phyloP scores from a whole-genome alignment of 2,113 vertebrate genomes.

The Hydrolagus affinis region DNA sequence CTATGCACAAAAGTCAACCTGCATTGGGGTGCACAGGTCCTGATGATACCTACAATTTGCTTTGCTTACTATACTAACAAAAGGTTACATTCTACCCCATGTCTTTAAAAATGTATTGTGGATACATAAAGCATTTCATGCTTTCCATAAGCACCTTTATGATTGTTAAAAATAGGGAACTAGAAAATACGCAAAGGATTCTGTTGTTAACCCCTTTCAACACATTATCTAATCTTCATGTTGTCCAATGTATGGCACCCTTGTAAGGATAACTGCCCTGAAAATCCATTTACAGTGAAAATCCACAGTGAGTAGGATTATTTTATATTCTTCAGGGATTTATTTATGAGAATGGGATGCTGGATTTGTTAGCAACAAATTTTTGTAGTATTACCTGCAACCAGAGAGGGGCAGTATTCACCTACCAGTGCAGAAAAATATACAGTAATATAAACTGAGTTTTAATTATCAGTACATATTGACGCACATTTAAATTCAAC shows the following conservation, averaged over 20 bases:
- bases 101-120: background rate
- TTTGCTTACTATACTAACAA: background rate
- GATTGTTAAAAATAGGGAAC: background rate
- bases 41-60: background rate
- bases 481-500: background rate
- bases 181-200: background rate
- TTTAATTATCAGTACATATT: background rate
- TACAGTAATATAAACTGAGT: background rate
- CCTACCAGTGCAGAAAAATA: slow-evolving; percentile 20
- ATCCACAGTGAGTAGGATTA: background rate
- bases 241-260: no score
- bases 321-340: background rate
- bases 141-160: background rate
- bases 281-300: background rate
- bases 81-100: background rate
- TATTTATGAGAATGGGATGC: background rate
- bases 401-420: slow-evolving; percentile 24
- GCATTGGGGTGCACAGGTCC: background rate
- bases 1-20: background rate
- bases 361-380: background rate
- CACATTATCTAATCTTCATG: background rate
- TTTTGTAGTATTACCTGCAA: background rate
- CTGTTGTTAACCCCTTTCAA: background rate
- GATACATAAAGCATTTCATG: background rate
- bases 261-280: background rate